Percentiles rank a stretch among this genome's conserved stretches.
Evolutionary conservation across 1,140 invertebrate species (phyloP).

Genomic region (Zophobas atratus): DNA sequence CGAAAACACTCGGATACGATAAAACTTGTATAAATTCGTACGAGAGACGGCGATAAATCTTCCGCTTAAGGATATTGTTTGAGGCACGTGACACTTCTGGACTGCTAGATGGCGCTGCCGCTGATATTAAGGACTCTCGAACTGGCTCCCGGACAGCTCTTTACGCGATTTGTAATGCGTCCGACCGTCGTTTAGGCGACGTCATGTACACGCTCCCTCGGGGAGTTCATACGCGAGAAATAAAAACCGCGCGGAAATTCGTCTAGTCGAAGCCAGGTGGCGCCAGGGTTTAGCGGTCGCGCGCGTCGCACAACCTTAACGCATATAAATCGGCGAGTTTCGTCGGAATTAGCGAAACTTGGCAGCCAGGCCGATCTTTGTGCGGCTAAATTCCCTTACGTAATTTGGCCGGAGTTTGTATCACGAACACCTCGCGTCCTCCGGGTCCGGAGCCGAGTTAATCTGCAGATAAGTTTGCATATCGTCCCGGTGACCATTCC

Average conservation of each 20-base stretch:
- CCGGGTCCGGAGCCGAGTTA: conserved; percentile 24
- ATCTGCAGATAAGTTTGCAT: conserved; percentile 33
- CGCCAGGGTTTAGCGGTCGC: not conserved
- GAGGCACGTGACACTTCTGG: conserved; percentile 61
- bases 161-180: conserved; percentile 41
- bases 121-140: conserved; percentile 55
- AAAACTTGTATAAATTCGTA: conserved; percentile 61
- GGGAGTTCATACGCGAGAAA: not conserved
- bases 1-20: conserved; percentile 55
- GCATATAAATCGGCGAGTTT: too few species aligned
- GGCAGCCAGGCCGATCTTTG: not conserved
- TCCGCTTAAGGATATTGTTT: conserved; percentile 61
- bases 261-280: not conserved
- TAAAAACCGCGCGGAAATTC: too few species aligned
- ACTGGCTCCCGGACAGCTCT: conserved; percentile 33
- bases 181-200: conserved; percentile 3
- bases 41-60: conserved; percentile 58
- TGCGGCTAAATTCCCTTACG: conserved; percentile 20
- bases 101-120: conserved; percentile 52
- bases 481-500: conserved; percentile 15
- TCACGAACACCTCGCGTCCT: conserved; percentile 30
- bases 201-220: conserved; percentile 17
- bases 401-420: conserved; percentile 30
- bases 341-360: not conserved
- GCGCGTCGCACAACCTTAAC: too few species aligned